Conservation (phyloP, 2,797 vertebrate genomes). For the Pangasius krempfi region DNA sequence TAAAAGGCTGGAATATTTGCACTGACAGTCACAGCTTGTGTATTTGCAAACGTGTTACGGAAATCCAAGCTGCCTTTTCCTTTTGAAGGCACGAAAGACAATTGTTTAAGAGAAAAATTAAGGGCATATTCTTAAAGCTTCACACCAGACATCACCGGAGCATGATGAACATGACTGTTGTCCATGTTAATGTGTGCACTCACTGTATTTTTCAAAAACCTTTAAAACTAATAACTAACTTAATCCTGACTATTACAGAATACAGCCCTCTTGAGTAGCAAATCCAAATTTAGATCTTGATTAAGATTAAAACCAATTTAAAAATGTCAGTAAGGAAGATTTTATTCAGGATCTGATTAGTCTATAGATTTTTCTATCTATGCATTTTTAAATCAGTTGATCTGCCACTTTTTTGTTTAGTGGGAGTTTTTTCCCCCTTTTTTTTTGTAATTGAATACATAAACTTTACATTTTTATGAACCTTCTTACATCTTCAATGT, state of each 20-base stretch:
- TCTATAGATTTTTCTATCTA: conserved; percentile 2
- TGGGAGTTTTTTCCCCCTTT: background rate
- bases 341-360: background rate
- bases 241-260: background rate
- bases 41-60: background rate
- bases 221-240: background rate
- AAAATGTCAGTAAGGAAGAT: background rate
- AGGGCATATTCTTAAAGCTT: background rate
- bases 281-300: background rate
- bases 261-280: background rate
- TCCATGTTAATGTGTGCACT: background rate
- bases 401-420: background rate
- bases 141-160: background rate
- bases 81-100: background rate
- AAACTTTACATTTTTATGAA: background rate
- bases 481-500: background rate
- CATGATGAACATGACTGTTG: background rate
- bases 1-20: conserved; percentile 30
- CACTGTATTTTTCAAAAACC: background rate
- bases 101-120: background rate
- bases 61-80: background rate
- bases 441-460: background rate
- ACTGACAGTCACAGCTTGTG: background rate
- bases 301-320: background rate
- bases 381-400: conserved; percentile 20